Evolutionary conservation across 2,113 vertebrate species (phyloP).

Genomic region (Phrynosoma platyrhinos): DNA sequence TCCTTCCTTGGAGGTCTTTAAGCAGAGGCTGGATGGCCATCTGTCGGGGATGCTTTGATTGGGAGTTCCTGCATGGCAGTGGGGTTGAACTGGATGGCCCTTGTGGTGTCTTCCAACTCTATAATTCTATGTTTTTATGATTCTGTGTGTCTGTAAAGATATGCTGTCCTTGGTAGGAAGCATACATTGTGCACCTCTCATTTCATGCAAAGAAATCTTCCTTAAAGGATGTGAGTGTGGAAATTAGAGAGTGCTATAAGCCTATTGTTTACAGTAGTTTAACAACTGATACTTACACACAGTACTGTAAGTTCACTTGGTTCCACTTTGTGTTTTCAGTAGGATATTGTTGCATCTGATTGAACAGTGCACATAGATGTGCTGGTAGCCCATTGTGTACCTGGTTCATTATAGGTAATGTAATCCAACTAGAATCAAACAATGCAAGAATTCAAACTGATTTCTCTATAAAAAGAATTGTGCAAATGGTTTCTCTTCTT

Average conservation of each 20-base stretch:
- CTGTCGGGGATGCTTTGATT: too few relatives aligned
- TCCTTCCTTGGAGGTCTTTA: too few relatives aligned
- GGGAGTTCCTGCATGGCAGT: too few relatives aligned
- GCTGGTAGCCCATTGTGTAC: background rate
- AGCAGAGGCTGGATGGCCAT: too few relatives aligned
- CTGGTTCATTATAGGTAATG: background rate
- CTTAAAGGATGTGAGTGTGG: conserved; percentile 61
- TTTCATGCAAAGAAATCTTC: conserved; percentile 41
- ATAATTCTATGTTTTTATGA: too few relatives aligned
- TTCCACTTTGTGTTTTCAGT: background rate
- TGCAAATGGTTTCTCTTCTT: too few relatives aligned
- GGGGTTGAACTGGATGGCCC: too few relatives aligned
- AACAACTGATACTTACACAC: background rate
- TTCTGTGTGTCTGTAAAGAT: background rate
- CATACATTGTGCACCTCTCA: conserved; percentile 51
- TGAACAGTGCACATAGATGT: background rate
- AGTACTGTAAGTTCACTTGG: background rate
- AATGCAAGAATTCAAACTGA: background rate
- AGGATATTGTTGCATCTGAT: background rate
- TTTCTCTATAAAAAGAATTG: background rate
- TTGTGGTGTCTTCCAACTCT: too few relatives aligned
- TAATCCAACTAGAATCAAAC: background rate
- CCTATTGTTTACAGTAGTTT: background rate
- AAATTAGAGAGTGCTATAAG: conserved; percentile 45
- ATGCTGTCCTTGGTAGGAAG: conserved; percentile 12